phyloP scores from a whole-genome alignment of 1,140 invertebrate genomes.

The Odontomachus brunneus region DNA sequence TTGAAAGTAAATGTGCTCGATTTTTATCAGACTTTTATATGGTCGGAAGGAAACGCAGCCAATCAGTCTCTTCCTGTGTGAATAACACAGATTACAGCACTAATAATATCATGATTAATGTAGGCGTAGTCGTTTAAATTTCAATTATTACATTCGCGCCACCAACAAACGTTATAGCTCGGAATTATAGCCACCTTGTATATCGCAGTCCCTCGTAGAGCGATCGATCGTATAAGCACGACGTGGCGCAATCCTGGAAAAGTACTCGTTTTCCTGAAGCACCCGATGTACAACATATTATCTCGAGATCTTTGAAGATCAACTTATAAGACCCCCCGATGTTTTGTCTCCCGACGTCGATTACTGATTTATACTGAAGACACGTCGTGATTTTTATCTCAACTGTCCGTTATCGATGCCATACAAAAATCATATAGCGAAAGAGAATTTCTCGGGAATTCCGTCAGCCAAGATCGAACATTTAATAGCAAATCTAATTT shows the following conservation, averaged over 20 bases:
- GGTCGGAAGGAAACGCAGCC: not conserved
- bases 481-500: too few relatives aligned
- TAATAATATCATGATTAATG: too few relatives aligned
- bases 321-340: not conserved
- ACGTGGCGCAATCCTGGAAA: constrained; percentile 49
- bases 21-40: not conserved
- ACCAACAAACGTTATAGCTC: not conserved
- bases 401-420: too few relatives aligned
- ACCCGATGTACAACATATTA: not conserved
- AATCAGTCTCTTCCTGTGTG: not conserved
- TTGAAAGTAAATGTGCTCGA: not conserved
- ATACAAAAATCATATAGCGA: too few relatives aligned
- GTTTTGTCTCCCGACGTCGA: not conserved
- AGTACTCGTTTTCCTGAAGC: constrained; percentile 29
- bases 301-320: not conserved
- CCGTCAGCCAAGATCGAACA: not conserved
- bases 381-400: not conserved
- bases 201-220: constrained; percentile 36
- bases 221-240: constrained; percentile 45
- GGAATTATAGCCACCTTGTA: constrained; percentile 26
- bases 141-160: not conserved
- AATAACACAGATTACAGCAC: too few relatives aligned
- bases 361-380: not conserved
- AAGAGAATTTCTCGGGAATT: not conserved
- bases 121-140: not conserved